These are phyloP conservation scores for Drosophila bocqueti DNA, from an alignment of 1,140 invertebrate genomes.

Conservation along the genomic window DNA sequence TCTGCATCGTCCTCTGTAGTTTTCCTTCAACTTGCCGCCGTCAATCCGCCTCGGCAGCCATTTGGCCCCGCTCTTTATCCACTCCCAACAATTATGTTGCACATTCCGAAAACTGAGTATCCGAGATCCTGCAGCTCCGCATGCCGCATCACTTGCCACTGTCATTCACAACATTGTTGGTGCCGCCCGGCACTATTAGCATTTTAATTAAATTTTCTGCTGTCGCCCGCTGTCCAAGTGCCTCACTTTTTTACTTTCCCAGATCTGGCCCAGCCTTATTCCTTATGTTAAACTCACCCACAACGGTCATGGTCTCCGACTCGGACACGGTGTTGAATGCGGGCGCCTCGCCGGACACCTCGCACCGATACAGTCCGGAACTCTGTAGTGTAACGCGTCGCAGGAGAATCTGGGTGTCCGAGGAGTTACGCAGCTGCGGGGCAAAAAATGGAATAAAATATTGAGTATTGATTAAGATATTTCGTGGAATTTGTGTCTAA, in stretches of 20 bases:
- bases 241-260: background rate
- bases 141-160: conserved; percentile 39
- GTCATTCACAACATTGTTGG: conserved; percentile 75
- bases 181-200: conserved; percentile 67
- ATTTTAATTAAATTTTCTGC: conserved; percentile 82
- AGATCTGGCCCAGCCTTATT: background rate
- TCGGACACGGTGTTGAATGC: conserved; percentile 91
- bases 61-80: conserved; percentile 29
- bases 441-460: conserved; percentile 45
- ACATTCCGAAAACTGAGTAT: conserved; percentile 33
- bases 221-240: conserved; percentile 46
- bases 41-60: conserved; percentile 2
- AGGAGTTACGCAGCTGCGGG: conserved; percentile 88
- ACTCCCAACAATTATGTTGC: conserved; percentile 68
- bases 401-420: conserved; percentile 88
- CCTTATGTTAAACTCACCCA: conserved; percentile 87
- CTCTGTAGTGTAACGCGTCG: conserved; percentile 89
- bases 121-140: conserved; percentile 31
- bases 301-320: conserved; percentile 90
- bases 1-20: conserved; percentile 9
- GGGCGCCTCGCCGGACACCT: conserved; percentile 92
- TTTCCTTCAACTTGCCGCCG: conserved; percentile 50
- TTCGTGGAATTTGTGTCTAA: too few relatives aligned
- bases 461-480: background rate
- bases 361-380: conserved; percentile 91